Percentiles rank a stretch among this genome's conserved stretches.
Evolutionary conservation across 2,888 invertebrate species (phyloP).

Genomic region (Drosophila percnosoma): DNA sequence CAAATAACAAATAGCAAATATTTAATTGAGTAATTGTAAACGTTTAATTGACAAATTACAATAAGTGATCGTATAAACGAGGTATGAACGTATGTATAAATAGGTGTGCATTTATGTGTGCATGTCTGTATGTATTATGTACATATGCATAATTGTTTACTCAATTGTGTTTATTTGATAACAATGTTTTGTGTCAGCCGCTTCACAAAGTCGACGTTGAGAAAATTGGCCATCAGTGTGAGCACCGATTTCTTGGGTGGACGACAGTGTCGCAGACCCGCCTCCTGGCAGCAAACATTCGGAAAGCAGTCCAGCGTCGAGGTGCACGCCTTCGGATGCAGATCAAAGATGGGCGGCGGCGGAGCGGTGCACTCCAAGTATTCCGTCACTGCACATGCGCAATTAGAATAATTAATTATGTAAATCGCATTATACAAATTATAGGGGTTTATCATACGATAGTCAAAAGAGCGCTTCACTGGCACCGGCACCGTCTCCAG

Average conservation of each 20-base stretch:
- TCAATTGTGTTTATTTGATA: slow-evolving; percentile 71
- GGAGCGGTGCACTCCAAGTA: slow-evolving; percentile 91
- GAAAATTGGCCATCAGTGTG: slow-evolving; percentile 87
- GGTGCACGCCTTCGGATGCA: slow-evolving; percentile 90
- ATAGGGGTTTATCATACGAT: slow-evolving; percentile 85
- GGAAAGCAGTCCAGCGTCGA: slow-evolving; percentile 91
- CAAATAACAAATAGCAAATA: slow-evolving; percentile 13
- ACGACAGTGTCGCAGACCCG: slow-evolving; percentile 89
- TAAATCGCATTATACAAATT: not conserved
- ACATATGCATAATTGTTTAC: slow-evolving; percentile 4
- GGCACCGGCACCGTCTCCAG: slow-evolving; percentile 87
- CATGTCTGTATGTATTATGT: slow-evolving; percentile 1
- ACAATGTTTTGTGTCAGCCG: slow-evolving; percentile 84
- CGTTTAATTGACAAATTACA: not conserved
- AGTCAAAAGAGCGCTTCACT: slow-evolving; percentile 87
- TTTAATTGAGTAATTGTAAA: slow-evolving; percentile 11
- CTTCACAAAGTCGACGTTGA: slow-evolving; percentile 84
- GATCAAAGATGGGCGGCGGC: slow-evolving; percentile 89
- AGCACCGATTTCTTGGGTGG: slow-evolving; percentile 90
- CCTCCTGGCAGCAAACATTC: slow-evolving; percentile 92
- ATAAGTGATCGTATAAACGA: slow-evolving; percentile 38
- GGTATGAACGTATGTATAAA: slow-evolving; percentile 7
- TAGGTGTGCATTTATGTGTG: slow-evolving; percentile 3
- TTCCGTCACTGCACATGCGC: slow-evolving; percentile 85
- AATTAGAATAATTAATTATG: not conserved